Evolutionary conservation across 2,888 invertebrate genomes (phyloP), one percentile per base, ranked within the genome.

Genomic region (Keiferia lycopersicella): DNA sequence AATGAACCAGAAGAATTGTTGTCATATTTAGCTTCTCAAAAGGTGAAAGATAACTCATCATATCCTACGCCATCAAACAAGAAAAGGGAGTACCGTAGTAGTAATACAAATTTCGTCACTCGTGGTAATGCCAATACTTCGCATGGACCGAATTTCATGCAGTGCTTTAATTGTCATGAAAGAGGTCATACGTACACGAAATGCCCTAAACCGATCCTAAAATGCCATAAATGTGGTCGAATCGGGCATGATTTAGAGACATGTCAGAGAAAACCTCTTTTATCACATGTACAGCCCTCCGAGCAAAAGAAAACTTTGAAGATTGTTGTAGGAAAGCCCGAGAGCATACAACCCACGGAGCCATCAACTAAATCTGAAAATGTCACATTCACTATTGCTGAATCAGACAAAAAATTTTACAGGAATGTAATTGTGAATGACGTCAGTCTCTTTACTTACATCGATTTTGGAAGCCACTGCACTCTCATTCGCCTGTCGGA

Each of bases 1-100:
- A 50, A 16, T 1, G 65, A 67, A 61, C 67, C 67, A 8, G 65
- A 67, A 20, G 67, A 65, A 26, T 50, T 67, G 12, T 53, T 67
- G 6, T 22, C 20, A 2, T 67, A 61, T 50, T 22, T 67, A 0
- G 16, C 11, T 38, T 64, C 64, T 0, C 67, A 67, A 41, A 56
- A 61, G 58, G n/a, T 30, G 6, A 34, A 38, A 39, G 30, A 57
- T 4, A 16, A 8, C 56, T 57, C 11, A 16, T 1, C 56, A 0
- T 38, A 18, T 2, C 8, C 39, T 16, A 7, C 38, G 10, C 16
- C 38, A 58, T 12, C 39, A 38, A 57, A 14, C 38, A 11, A 10
- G 38, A 38, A 57, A 26, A 16, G 16, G 16, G 26, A 26, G 26
- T 53, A 30, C 7, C 56, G 22, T 8, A 20, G 22, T 22, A 20